phyloP scores from a whole-genome alignment of 2,888 invertebrate genomes.

The Melanophora roralis region DNA sequence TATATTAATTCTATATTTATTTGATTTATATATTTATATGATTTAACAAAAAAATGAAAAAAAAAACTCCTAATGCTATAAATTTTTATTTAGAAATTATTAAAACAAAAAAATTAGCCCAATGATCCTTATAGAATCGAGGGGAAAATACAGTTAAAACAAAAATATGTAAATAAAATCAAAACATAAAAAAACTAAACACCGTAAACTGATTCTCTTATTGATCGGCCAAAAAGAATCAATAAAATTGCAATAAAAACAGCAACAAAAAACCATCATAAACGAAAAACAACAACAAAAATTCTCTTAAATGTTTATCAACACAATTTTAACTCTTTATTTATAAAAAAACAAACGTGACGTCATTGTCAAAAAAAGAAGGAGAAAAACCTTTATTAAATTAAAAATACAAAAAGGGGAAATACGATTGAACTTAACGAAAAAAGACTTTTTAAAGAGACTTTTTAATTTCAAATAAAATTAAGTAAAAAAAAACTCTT shows the following conservation, averaged over 20 bases:
- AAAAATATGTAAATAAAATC: too few relatives aligned
- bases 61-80: conserved; percentile 20
- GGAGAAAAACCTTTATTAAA: not conserved
- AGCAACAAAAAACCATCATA: not conserved
- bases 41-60: too few relatives aligned
- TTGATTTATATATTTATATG: too few relatives aligned
- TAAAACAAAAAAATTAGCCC: too few relatives aligned
- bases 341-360: not conserved
- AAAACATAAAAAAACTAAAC: not conserved
- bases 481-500: conserved; percentile 32
- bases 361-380: conserved; percentile 30
- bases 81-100: conserved; percentile 29
- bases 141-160: too few relatives aligned
- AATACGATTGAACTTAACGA: conserved; percentile 52
- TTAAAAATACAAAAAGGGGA: conserved; percentile 14
- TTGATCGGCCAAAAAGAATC: conserved; percentile 34
- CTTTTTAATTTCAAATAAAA: not conserved
- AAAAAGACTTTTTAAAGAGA: conserved; percentile 17
- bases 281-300: not conserved
- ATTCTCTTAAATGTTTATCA: not conserved
- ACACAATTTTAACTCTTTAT: not conserved
- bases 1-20: too few relatives aligned
- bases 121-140: too few relatives aligned
- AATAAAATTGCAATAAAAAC: conserved; percentile 27
- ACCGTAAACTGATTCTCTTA: conserved; percentile 15